phyloP scores from a whole-genome alignment of 2,888 invertebrate species.

The Eupithecia insigniata region DNA sequence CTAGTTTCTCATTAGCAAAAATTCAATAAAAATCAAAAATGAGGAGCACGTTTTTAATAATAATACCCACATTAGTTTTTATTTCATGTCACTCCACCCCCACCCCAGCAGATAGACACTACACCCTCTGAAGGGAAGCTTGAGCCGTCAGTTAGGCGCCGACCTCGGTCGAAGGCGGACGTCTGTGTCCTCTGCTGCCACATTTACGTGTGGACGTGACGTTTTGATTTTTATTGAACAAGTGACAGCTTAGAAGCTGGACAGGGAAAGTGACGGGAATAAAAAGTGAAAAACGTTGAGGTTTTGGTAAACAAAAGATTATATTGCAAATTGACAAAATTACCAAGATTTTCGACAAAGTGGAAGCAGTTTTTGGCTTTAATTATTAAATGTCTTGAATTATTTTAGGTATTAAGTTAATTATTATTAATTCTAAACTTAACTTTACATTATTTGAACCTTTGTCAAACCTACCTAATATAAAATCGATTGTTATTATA shows the following conservation, averaged over 20 bases:
- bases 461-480: neutral
- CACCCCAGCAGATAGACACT: neutral
- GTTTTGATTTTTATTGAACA: conserved; percentile 7
- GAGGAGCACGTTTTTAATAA: neutral
- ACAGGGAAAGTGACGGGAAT: neutral
- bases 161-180: neutral
- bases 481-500: neutral
- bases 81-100: conserved; percentile 1
- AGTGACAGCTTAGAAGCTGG: conserved; percentile 1
- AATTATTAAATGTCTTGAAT: neutral
- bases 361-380: neutral
- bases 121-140: neutral
- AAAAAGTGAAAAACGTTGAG: neutral
- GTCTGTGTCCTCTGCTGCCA: neutral
- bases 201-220: neutral
- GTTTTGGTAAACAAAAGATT: neutral
- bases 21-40: neutral
- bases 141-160: conserved; percentile 6
- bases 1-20: neutral
- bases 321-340: no score
- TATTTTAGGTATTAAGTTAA: neutral
- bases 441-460: neutral
- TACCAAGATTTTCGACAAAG: neutral
- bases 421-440: neutral
- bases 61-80: neutral